phyloP scores from a whole-genome alignment of 2,797 vertebrate genomes.

The Hemitrygon akajei region DNA sequence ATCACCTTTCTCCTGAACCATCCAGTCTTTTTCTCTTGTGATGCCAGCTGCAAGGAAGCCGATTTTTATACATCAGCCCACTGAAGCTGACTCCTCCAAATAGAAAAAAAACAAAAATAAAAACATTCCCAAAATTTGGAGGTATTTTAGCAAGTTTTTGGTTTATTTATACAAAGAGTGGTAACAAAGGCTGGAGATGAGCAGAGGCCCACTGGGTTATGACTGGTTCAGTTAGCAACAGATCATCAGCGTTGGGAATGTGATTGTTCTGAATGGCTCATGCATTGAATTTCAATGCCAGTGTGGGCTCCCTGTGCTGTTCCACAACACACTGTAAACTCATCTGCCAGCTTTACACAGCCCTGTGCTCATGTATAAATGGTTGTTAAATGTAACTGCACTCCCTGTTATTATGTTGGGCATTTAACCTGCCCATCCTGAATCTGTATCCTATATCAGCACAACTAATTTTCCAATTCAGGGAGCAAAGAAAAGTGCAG shows the following conservation, averaged over 20 bases:
- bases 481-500: not conserved
- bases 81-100: not conserved
- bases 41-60: not conserved
- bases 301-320: not conserved
- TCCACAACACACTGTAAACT: slow-evolving; percentile 10
- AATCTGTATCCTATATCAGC: not conserved
- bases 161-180: not conserved
- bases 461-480: not conserved
- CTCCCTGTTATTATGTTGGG: slow-evolving; percentile 5
- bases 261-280: not conserved
- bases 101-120: not conserved
- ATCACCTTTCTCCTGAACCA: not conserved
- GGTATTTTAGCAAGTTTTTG: slow-evolving; percentile 23
- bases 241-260: slow-evolving; percentile 26
- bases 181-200: slow-evolving; percentile 23
- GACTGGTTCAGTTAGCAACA: slow-evolving; percentile 25
- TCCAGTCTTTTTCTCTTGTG: not conserved
- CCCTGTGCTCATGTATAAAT: not conserved
- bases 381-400: slow-evolving; percentile 14
- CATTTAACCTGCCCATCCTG: not conserved
- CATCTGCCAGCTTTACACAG: slow-evolving; percentile 18
- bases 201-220: not conserved
- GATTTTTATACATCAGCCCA: not conserved
- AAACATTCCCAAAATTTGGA: not conserved
- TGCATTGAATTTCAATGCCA: slow-evolving; percentile 23